phyloP scores from a whole-genome alignment of 2,113 vertebrate species.

The Dendrocopos noguchii region DNA sequence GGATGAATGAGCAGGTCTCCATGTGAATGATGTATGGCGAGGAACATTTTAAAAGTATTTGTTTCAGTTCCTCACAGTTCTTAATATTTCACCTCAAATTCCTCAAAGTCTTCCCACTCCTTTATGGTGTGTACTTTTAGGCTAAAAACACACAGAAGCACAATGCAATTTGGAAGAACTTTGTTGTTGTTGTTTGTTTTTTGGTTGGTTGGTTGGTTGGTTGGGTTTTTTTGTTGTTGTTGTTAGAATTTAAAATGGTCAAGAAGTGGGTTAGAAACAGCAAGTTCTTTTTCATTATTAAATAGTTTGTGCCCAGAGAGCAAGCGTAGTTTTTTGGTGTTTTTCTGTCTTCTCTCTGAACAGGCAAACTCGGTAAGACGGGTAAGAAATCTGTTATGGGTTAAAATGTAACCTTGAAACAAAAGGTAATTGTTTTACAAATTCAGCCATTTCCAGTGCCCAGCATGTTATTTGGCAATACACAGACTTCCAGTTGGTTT shows the following conservation, averaged over 20 bases:
- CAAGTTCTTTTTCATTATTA: background rate
- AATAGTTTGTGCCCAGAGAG: background rate
- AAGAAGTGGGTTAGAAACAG: slow-evolving; percentile 1
- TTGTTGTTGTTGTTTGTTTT: no score
- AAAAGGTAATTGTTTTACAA: slow-evolving; percentile 12
- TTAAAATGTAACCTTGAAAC: slow-evolving; percentile 32
- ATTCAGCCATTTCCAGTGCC: background rate
- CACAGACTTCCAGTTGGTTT: slow-evolving; percentile 10
- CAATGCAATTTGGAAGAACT: background rate
- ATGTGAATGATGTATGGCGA: fast-evolving
- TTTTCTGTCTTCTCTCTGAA: background rate
- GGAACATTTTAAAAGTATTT: background rate
- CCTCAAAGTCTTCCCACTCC: background rate
- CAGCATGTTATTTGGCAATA: background rate
- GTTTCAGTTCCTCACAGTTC: background rate
- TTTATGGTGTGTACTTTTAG: background rate
- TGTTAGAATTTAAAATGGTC: background rate
- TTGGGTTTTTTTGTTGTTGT: background rate
- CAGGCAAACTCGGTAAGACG: background rate
- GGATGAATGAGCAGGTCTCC: fast-evolving
- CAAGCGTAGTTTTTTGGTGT: background rate
- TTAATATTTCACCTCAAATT: background rate
- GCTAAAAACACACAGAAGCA: background rate
- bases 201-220: no score
- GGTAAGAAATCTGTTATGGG: background rate